Conservation (phyloP, 1,140 invertebrate species). For the Centruroides sculpturatus region DNA sequence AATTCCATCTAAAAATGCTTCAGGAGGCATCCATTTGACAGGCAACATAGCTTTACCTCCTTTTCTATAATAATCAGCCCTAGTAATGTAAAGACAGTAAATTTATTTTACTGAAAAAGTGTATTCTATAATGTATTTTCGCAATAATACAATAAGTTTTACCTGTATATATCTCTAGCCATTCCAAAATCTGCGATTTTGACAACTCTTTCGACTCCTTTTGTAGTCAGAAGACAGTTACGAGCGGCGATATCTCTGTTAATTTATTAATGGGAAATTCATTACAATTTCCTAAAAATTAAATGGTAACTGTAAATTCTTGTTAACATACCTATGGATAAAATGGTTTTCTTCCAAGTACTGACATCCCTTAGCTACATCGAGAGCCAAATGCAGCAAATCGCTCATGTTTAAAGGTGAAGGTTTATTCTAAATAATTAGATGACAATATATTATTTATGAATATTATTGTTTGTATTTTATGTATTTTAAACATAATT, state of each 20-base stretch:
- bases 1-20: conserved; percentile 91
- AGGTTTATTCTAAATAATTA: conserved; percentile 46
- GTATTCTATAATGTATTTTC: neutral
- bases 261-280: neutral
- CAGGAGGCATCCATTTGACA: conserved; percentile 98
- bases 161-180: conserved; percentile 65
- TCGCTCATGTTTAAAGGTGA: conserved; percentile 74
- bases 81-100: conserved; percentile 28
- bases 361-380: conserved; percentile 85
- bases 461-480: neutral
- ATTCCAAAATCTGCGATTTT: conserved; percentile 99
- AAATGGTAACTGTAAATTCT: neutral
- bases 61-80: conserved; percentile 92
- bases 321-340: conserved; percentile 54
- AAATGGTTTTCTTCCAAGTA: conserved; percentile 93
- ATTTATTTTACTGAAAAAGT: neutral
- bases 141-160: neutral
- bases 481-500: too few relatives aligned
- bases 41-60: conserved; percentile 94
- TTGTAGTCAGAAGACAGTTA: conserved; percentile 86
- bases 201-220: conserved; percentile 48
- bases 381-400: conserved; percentile 70
- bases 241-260: conserved; percentile 79
- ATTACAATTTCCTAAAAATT: neutral
- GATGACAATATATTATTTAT: conserved; percentile 4